These are phyloP conservation scores for Lepidocolaptes lacrymiger DNA, from an alignment of 2,797 vertebrate species.

Conservation along the genomic window DNA sequence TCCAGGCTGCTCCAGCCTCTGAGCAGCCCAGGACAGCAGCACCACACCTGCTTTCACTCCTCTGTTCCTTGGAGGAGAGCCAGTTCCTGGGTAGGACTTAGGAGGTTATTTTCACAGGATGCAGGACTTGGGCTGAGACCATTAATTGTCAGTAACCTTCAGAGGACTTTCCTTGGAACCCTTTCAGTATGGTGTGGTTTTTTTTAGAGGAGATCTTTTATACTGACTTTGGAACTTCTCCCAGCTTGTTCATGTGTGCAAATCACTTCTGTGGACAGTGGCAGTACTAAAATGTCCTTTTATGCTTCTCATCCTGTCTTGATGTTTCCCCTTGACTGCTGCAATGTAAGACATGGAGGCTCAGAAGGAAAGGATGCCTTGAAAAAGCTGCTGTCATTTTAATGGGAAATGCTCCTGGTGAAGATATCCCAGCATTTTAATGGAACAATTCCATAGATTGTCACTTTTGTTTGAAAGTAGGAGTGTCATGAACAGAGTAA, in stretches of 20 bases:
- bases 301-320: neutral
- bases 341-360: neutral
- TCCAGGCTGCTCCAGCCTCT: neutral
- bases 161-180: neutral
- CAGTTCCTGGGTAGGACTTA: neutral
- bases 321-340: neutral
- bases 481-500: neutral
- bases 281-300: neutral
- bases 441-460: neutral
- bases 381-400: neutral
- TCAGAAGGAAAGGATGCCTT: constrained; percentile 2
- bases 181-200: neutral
- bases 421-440: neutral
- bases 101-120: neutral
- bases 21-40: neutral
- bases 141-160: neutral
- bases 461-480: neutral
- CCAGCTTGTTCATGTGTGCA: neutral
- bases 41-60: fast-evolving
- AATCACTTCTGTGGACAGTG: neutral
- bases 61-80: neutral
- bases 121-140: neutral
- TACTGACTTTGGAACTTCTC: neutral
- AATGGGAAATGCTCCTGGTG: neutral
- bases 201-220: neutral